Evolutionary conservation across 2,113 vertebrate species (phyloP).

Genomic region (Glareola pratincola): DNA sequence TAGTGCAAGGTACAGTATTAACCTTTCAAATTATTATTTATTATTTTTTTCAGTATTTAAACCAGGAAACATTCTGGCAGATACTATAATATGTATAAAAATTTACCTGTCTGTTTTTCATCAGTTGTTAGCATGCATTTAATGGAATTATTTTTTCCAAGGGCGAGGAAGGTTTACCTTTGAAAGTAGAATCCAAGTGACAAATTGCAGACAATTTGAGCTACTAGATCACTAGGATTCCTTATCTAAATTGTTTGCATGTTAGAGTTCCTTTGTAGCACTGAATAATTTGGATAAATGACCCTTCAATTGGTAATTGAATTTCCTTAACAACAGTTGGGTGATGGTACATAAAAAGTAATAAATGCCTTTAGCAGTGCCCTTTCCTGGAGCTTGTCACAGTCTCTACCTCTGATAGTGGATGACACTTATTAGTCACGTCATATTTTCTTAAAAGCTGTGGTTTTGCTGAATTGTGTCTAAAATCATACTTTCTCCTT

Average conservation of each 20-base stretch:
- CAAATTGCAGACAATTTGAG: constrained; percentile 2
- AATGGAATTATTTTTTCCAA: neutral
- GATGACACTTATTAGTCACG: constrained; percentile 68
- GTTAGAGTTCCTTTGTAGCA: constrained; percentile 57
- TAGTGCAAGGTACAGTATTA: neutral
- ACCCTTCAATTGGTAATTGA: constrained; percentile 65
- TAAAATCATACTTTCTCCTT: neutral
- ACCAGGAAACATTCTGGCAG: neutral
- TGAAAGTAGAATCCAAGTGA: neutral
- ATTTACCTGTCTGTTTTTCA: neutral
- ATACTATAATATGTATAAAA: neutral
- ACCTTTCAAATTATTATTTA: neutral
- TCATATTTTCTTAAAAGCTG: constrained; percentile 55
- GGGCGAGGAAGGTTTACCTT: neutral
- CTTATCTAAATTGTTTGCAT: constrained; percentile 73
- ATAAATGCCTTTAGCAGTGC: constrained; percentile 62
- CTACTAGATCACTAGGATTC: constrained; percentile 17
- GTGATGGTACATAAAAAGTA: constrained; percentile 69
- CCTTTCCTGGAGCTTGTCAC: constrained; percentile 71
- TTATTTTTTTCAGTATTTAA: neutral
- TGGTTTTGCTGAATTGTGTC: constrained; percentile 10
- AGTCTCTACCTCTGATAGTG: constrained; percentile 42
- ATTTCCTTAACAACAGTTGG: constrained; percentile 72
- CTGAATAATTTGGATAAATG: constrained; percentile 72
- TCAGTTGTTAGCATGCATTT: neutral